Evolutionary conservation across 2,888 invertebrate species (phyloP).

Genomic region (Tetheella fluctuosa): DNA sequence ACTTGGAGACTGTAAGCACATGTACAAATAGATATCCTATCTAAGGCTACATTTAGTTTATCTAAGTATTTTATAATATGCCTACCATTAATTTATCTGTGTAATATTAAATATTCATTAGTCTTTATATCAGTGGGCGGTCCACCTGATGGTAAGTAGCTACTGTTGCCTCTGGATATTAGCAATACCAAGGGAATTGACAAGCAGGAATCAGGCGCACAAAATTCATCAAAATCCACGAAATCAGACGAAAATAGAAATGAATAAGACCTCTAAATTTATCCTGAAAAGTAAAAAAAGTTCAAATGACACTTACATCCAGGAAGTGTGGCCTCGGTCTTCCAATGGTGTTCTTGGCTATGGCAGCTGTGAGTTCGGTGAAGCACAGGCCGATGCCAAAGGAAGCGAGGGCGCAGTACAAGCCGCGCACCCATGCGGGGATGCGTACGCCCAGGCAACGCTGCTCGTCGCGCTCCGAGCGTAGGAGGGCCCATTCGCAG

Average conservation of each 20-base stretch:
- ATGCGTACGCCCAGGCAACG: slow-evolving; percentile 84
- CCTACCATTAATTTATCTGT: too few relatives aligned
- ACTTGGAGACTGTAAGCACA: neutral
- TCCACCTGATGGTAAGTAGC: too few relatives aligned
- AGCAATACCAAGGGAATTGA: too few relatives aligned
- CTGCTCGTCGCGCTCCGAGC: slow-evolving; percentile 61
- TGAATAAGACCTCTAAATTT: too few relatives aligned
- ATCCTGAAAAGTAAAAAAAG: too few relatives aligned
- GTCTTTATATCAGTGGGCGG: too few relatives aligned
- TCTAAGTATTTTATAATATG: too few relatives aligned
- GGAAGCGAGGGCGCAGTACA: slow-evolving; percentile 88
- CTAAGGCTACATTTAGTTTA: neutral
- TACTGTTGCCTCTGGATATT: too few relatives aligned
- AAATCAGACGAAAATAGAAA: too few relatives aligned
- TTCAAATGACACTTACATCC: slow-evolving; percentile 75
- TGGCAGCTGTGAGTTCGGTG: slow-evolving; percentile 94
- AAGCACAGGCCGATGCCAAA: slow-evolving; percentile 93
- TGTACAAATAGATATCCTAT: neutral
- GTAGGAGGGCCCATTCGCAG: slow-evolving; percentile 69
- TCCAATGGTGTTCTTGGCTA: slow-evolving; percentile 97
- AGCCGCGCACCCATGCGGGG: slow-evolving; percentile 88
- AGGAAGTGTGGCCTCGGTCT: slow-evolving; percentile 97
- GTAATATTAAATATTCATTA: too few relatives aligned
- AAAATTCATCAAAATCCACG: too few relatives aligned
- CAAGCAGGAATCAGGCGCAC: too few relatives aligned